Percentiles rank a stretch among this genome's conserved stretches.
phyloP scores from a whole-genome alignment of 2,888 invertebrate species.

The Caradrina clavipalpis region DNA sequence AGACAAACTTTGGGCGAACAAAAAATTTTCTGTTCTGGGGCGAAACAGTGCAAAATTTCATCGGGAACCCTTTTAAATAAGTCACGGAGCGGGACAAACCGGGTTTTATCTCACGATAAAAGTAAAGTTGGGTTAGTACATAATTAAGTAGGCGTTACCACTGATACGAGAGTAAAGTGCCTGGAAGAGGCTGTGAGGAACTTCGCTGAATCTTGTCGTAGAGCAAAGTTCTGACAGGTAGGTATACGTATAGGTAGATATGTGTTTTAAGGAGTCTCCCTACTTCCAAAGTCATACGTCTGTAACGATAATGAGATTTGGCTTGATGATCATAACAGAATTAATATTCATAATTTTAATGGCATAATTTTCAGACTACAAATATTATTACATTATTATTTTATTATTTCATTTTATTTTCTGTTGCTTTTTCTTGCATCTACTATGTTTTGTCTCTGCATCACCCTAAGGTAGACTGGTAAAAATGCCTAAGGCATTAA shows the following conservation, averaged over 20 bases:
- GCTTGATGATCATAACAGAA: no score
- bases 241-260: not conserved
- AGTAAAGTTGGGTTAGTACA: conserved; percentile 70
- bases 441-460: no score
- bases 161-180: conserved; percentile 34
- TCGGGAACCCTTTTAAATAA: conserved; percentile 68
- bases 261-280: not conserved
- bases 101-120: conserved; percentile 68
- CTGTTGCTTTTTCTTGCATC: no score
- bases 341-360: no score
- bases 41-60: conserved; percentile 59
- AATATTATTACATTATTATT: no score
- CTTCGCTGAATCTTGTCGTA: conserved; percentile 35
- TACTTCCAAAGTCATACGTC: no score
- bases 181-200: conserved; percentile 54
- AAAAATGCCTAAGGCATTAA: no score
- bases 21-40: conserved; percentile 48
- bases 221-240: conserved; percentile 13
- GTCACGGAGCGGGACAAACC: conserved; percentile 60
- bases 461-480: no score
- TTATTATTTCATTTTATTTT: no score
- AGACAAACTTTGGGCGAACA: conserved; percentile 49
- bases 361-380: no score
- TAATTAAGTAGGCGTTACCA: conserved; percentile 68
- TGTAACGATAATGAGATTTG: no score